phyloP scores from a whole-genome alignment of 1,140 invertebrate genomes.

The Drosophila biarmipes region DNA sequence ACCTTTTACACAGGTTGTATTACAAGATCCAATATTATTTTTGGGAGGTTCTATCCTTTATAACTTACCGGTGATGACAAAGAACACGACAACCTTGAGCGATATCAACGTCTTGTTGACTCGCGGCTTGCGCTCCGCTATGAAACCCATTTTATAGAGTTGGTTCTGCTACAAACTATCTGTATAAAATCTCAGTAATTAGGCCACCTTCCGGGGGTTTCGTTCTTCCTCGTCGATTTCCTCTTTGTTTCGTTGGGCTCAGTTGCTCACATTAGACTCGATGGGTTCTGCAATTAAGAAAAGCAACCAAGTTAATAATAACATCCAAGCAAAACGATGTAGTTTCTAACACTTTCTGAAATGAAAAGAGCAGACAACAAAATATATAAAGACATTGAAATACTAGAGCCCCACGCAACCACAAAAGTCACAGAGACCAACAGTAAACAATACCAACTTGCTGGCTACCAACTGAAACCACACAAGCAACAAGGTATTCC shows the following conservation, averaged over 20 bases:
- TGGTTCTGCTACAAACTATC: constrained; percentile 29
- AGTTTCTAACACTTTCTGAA: neutral
- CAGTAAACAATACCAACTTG: constrained; percentile 5
- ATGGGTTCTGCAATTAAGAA: constrained; percentile 35
- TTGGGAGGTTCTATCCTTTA: neutral
- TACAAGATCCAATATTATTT: neutral
- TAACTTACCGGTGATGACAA: constrained; percentile 77
- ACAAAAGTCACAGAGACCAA: constrained; percentile 25
- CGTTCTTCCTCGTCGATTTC: constrained; percentile 13
- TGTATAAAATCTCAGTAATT: constrained; percentile 31
- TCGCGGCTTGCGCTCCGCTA: constrained; percentile 52
- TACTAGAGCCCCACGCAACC: constrained; percentile 8
- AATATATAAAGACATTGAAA: constrained; percentile 11
- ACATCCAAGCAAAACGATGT: neutral
- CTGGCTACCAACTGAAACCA: constrained; percentile 1
- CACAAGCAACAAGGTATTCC: neutral
- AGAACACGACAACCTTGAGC: constrained; percentile 76
- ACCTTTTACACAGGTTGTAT: too few relatives aligned
- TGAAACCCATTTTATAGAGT: constrained; percentile 69
- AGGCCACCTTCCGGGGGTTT: constrained; percentile 36
- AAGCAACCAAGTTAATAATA: constrained; percentile 12
- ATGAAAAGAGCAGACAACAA: constrained; percentile 7
- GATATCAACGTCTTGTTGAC: constrained; percentile 79
- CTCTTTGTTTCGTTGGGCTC: constrained; percentile 19
- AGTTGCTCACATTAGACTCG: constrained; percentile 43